Conservation (phyloP, 2,888 invertebrate species). For the Troides aeacus region DNA sequence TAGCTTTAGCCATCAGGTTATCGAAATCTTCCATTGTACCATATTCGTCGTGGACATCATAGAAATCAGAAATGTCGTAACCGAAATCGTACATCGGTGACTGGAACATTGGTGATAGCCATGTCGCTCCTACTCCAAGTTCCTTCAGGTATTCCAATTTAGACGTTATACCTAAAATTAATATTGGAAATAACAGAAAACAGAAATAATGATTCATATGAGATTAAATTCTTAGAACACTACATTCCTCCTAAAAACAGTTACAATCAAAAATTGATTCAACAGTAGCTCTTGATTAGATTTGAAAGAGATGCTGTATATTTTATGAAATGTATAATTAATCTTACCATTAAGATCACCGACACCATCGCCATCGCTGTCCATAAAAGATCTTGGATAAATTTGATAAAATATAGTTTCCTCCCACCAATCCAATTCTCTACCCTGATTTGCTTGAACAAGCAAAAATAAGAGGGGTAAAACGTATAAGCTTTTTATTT, state of each 20-base stretch:
- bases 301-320: no score
- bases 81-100: conserved; percentile 91
- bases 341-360: conserved; percentile 78
- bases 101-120: conserved; percentile 86
- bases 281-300: no score
- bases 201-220: no score
- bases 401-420: conserved; percentile 89
- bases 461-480: conserved; percentile 47
- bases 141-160: conserved; percentile 83
- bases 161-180: conserved; percentile 77
- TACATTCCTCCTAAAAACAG: no score
- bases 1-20: conserved; percentile 76
- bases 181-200: background rate
- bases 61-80: conserved; percentile 88
- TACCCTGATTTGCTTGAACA: conserved; percentile 41
- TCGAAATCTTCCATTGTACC: conserved; percentile 88
- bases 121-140: conserved; percentile 84
- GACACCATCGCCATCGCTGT: conserved; percentile 87
- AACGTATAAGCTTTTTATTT: conserved; percentile 33
- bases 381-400: conserved; percentile 89
- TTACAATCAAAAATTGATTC: no score
- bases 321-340: background rate
- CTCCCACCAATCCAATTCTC: conserved; percentile 86
- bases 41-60: conserved; percentile 84
- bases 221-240: no score